Evolutionary conservation across 2,113 vertebrate species (phyloP).

Genomic region (Podocnemis expansa): DNA sequence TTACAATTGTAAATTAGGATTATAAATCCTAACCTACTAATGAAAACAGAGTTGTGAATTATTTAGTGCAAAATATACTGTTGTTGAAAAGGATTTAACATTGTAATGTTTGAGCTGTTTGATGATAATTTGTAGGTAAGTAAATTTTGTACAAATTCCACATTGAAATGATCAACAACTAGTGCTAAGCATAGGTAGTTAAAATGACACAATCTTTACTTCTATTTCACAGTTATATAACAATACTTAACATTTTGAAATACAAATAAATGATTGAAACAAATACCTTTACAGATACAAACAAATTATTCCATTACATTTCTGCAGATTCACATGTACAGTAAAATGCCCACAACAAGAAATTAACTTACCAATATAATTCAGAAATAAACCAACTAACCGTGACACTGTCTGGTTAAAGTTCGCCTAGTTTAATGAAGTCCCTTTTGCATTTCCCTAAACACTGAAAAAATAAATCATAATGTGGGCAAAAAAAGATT

Average conservation of each 20-base stretch:
- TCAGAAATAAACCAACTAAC: conserved; percentile 36
- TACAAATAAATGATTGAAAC: conserved; percentile 60
- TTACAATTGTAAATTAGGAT: background rate
- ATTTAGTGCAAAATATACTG: conserved; percentile 8
- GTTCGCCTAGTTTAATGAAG: conserved; percentile 35
- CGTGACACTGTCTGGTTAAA: conserved; percentile 12
- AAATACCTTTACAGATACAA: conserved; percentile 59
- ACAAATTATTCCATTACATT: conserved; percentile 62
- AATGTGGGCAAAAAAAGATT: conserved; percentile 17
- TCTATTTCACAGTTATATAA: conserved; percentile 59
- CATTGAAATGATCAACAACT: conserved; percentile 60
- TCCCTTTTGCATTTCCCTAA: conserved; percentile 19
- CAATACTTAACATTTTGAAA: conserved; percentile 66
- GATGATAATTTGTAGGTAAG: background rate
- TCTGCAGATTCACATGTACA: conserved; percentile 54
- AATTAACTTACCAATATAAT: conserved; percentile 38
- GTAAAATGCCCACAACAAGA: conserved; percentile 54
- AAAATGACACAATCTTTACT: conserved; percentile 70
- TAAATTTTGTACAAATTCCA: conserved; percentile 44
- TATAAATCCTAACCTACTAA: background rate
- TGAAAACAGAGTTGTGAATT: background rate
- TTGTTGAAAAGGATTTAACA: background rate
- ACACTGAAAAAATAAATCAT: conserved; percentile 40
- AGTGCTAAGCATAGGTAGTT: conserved; percentile 47
- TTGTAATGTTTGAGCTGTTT: conserved; percentile 29